Conservation (phyloP, 2,797 vertebrate genomes). For the Gila robusta region DNA sequence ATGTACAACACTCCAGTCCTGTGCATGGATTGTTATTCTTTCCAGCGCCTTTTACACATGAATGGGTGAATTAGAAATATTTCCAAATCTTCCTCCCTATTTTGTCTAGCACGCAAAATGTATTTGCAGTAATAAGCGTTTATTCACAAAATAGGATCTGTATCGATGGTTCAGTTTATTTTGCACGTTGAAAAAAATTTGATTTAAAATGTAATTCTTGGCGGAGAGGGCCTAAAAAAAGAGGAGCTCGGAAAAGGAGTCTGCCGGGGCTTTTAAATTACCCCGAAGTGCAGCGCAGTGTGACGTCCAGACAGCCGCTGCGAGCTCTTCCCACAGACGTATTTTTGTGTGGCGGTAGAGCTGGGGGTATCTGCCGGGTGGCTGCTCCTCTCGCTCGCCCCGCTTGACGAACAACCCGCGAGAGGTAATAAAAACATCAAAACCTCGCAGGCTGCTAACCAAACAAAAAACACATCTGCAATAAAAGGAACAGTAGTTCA, state of each 20-base stretch:
- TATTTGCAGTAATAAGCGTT: conserved; percentile 70
- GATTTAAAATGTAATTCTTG: conserved; percentile 69
- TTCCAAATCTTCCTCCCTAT: conserved; percentile 66
- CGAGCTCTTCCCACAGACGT: conserved; percentile 83
- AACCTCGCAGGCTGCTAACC: conserved; percentile 80
- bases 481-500: conserved; percentile 83
- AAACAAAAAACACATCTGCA: conserved; percentile 86
- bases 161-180: conserved; percentile 55
- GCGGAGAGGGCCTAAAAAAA: conserved; percentile 68
- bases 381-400: conserved; percentile 46
- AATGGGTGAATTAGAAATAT: conserved; percentile 81
- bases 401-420: conserved; percentile 77
- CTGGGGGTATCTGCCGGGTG: conserved; percentile 69
- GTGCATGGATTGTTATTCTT: conserved; percentile 77
- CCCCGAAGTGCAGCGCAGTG: conserved; percentile 81
- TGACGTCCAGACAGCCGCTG: conserved; percentile 85
- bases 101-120: conserved; percentile 61
- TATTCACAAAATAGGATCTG: conserved; percentile 66
- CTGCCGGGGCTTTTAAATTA: conserved; percentile 84
- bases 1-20: conserved; percentile 70
- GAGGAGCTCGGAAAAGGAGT: conserved; percentile 76
- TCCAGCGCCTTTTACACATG: conserved; percentile 78
- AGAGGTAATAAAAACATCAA: conserved; percentile 85
- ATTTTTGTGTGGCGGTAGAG: conserved; percentile 79
- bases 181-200: conserved; percentile 42